Evolutionary conservation across 92 coral and sea anemone species (phyloP), one percentile per base, ranked within the genome.

Genomic region (Zoanthus gigantus): DNA sequence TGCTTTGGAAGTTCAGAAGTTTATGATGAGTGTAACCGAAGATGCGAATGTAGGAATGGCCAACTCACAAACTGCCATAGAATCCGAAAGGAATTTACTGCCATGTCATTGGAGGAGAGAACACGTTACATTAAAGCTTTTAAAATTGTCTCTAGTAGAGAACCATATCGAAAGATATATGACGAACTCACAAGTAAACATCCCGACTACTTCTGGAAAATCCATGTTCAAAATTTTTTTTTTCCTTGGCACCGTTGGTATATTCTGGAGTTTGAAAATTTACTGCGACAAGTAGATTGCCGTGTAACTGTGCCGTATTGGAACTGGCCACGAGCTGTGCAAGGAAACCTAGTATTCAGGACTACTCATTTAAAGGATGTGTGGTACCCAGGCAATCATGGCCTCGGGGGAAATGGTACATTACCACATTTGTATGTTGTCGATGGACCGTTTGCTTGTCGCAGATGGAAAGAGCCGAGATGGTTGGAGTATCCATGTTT

Each of bases 11-110:
- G 74, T 9, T 69, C 78, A 61, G 45, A 76, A 18, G 89, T 87
- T 1, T 88, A 89, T 74, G 98, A 95, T 77, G 94, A 95, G 75
- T 96, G 98, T 72, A 65, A 61, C 42, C 92, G 97, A 56, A 89
- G 88, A 13, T 96, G 98, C 69, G 71, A 12, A 2, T 95, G 98
- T 71, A 81, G 67, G 23, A 69, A 88, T 18, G 92, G 92, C 18
- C 71, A 90, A 37, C 72, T 85, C 4, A 72, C 81, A 23, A 17
- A 68, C 12, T 90, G 92, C 53, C 85, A 84, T 79, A 89, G 92
- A 1, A 54, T 85, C 54, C 76, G 92, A 57, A 74, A 67, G 74
- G 89, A 85, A 13, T 90, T 90, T 61, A 90, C 92, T 14, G 89
- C 87, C 13, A 90, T 90, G 92, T 48, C 82, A 31, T 4, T 63